Base-by-base conservation (phyloP, 2,888 invertebrate species). In the Brenthis ino region DNA sequence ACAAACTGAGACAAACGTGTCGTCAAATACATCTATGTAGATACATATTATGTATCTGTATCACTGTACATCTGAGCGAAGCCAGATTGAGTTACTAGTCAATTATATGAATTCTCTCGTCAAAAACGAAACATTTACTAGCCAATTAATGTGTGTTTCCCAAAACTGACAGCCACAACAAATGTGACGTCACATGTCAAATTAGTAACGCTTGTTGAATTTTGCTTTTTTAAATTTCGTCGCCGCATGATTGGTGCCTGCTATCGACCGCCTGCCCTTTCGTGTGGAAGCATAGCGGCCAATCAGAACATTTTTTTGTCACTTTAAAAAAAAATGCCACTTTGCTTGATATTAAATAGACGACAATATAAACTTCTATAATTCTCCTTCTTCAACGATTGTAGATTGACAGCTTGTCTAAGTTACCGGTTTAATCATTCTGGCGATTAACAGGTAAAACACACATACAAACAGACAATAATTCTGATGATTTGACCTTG, bases 141-240 rank as follows among this genome's bases (percentile, higher is more conserved):
- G 75, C 75, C 81, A 85, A 84, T 85, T 81, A 85, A 82, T 37
- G 81, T 83, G 78, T 77, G 76, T 76, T 80, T 79, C 79, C 77
- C 66, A 72, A 76, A 72, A 74, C 76, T 74, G 82, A 82, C 85
- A 82, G 81, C 81, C 82, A 74, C 85, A 82, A 82, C 84, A 87
- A 85, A 87, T 88, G 86, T 86, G 85, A 89, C 86, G 87, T 89
- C 87, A 86, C 85, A 80, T 85, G 88, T 89, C 90, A 90, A 87
- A 91, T 91, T 91, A 90, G 86, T 87, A 82, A 91, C 86, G 87
- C 87, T 84, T 79, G 85, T 78, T 80, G 83, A 87, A 86, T 90
- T 88, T 86, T 86, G 85, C 82, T 84, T 90, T 90, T 91, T 90
- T 84, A 85, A 89, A 89, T 86, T 88, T 85, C 80, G 86, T 85